These are phyloP conservation scores for Diplodus sargus DNA, from an alignment of 2,797 vertebrate genomes.

Conservation along the genomic window DNA sequence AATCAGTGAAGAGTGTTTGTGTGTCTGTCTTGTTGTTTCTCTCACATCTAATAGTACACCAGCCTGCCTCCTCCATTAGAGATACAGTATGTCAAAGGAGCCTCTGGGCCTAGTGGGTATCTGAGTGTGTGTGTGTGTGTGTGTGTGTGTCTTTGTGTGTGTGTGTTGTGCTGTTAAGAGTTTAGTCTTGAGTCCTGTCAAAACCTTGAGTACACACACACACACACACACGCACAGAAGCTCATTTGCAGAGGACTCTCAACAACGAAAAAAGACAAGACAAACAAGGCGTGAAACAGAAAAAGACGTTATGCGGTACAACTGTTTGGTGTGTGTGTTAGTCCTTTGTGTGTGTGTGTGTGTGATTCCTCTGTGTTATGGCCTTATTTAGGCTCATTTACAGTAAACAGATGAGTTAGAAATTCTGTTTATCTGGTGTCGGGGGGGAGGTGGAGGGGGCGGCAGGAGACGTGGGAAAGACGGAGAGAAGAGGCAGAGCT, in stretches of 20 bases:
- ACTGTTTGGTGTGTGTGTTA: slow-evolving; percentile 25
- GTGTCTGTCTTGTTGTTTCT: slow-evolving; percentile 24
- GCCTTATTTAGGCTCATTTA: slow-evolving; percentile 78
- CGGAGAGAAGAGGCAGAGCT: slow-evolving; percentile 54
- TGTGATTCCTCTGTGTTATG: slow-evolving; percentile 69
- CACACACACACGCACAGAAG: slow-evolving; percentile 18
- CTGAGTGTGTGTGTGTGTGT: slow-evolving; percentile 29
- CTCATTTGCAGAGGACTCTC: slow-evolving; percentile 64
- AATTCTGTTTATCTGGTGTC: slow-evolving; percentile 73
- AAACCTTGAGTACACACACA: slow-evolving; percentile 57
- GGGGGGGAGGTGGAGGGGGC: slow-evolving; percentile 37
- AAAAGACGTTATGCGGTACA: slow-evolving; percentile 47
- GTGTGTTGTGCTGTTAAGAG: slow-evolving; percentile 45
- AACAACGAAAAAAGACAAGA: slow-evolving; percentile 57
- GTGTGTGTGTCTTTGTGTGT: slow-evolving; percentile 17
- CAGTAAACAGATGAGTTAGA: slow-evolving; percentile 76
- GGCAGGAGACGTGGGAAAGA: slow-evolving; percentile 66
- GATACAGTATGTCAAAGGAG: slow-evolving; percentile 43
- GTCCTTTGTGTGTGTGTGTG: slow-evolving; percentile 30
- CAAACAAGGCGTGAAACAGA: slow-evolving; percentile 67
- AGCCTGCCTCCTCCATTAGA: slow-evolving; percentile 46
- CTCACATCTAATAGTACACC: slow-evolving; percentile 35
- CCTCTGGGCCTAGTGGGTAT: slow-evolving; percentile 28
- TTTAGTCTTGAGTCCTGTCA: slow-evolving; percentile 65
- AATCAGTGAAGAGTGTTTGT: slow-evolving; percentile 19